Conservation (phyloP, 2,797 vertebrate species). For the Prionace glauca region DNA sequence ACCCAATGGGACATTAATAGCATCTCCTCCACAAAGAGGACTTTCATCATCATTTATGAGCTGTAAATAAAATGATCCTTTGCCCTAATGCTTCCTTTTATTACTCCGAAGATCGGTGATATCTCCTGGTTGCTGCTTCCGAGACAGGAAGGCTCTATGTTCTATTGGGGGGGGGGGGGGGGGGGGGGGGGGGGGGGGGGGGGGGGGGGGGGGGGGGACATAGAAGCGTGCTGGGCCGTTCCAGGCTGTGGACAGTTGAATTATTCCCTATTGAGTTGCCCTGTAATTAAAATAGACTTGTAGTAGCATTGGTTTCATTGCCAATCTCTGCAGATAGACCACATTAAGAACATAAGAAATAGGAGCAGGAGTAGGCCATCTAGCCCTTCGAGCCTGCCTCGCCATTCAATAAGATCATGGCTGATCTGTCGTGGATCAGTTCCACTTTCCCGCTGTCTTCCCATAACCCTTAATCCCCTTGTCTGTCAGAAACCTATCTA, state of each 20-base stretch:
- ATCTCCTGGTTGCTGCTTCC: not conserved
- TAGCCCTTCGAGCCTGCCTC: no score
- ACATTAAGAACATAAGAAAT: no score
- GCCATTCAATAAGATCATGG: no score
- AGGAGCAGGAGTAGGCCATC: no score
- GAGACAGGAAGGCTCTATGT: no score
- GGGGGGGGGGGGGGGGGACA: no score
- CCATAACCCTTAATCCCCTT: no score
- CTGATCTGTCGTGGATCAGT: no score
- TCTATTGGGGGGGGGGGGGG: no score
- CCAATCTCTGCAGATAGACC: not conserved
- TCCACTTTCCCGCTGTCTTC: no score
- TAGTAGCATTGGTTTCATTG: not conserved
- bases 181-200: no score
- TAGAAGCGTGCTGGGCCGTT: not conserved
- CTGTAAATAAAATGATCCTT: constrained; percentile 32
- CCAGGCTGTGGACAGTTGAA: not conserved
- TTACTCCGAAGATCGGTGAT: not conserved
- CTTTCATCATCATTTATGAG: constrained; percentile 35
- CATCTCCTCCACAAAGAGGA: constrained; percentile 1
- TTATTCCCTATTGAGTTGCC: not conserved
- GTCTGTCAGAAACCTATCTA: no score
- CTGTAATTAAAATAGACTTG: not conserved
- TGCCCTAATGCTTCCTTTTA: not conserved
- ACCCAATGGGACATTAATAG: constrained; percentile 57